These are phyloP conservation scores for Sinhomidia bicolor DNA, from an alignment of 2,888 invertebrate genomes.

Conservation along the genomic window DNA sequence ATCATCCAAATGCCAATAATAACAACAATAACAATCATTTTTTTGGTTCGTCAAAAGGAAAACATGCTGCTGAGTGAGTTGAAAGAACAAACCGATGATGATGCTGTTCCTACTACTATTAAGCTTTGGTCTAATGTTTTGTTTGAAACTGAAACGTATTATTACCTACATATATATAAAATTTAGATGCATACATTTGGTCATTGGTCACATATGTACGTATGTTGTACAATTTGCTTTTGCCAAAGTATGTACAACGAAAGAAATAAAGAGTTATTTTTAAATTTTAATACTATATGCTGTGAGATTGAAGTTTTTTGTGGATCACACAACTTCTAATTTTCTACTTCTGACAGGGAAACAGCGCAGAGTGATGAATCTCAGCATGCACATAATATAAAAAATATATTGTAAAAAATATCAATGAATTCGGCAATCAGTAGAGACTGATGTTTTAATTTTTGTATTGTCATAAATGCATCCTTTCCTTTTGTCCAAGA, in stretches of 20 bases:
- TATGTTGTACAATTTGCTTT: background rate
- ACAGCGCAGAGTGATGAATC: too few relatives aligned
- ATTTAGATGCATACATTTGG: too few relatives aligned
- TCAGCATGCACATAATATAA: too few relatives aligned
- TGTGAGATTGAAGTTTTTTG: background rate
- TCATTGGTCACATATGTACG: background rate
- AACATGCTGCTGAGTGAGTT: background rate
- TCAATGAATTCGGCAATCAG: too few relatives aligned
- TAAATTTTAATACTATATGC: background rate
- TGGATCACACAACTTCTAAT: too few relatives aligned
- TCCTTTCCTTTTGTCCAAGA: too few relatives aligned
- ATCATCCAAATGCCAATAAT: conserved; percentile 64
- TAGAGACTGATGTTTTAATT: background rate
- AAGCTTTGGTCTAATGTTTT: too few relatives aligned
- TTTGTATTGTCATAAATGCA: background rate
- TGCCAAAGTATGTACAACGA: background rate
- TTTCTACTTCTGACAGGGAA: too few relatives aligned
- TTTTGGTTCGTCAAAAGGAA: background rate
- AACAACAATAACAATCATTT: conserved; percentile 60
- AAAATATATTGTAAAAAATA: too few relatives aligned
- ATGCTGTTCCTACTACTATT: too few relatives aligned
- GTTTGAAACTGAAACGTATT: too few relatives aligned
- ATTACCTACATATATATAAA: too few relatives aligned
- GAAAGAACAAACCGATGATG: conserved; percentile 48
- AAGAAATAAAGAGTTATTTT: conserved; percentile 36